Base-by-base conservation (phyloP, 1,140 invertebrate genomes). In the Drosophila murphyi region DNA sequence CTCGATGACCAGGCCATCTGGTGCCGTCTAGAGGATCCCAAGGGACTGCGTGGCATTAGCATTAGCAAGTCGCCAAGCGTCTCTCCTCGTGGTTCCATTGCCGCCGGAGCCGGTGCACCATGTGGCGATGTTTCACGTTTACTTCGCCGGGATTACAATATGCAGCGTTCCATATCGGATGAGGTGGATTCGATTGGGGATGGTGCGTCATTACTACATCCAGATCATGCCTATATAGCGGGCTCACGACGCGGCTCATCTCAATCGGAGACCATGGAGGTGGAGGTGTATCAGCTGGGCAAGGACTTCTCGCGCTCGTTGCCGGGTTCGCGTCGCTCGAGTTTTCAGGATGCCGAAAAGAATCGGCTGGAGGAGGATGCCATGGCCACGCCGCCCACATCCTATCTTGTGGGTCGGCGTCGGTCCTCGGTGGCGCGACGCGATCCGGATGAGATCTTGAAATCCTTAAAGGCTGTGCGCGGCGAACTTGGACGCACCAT, bases 281-380 rank as follows among this genome's bases (percentile, higher is more conserved):
- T 96, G 31, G 96, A 97, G 89, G 96, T 96, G 0, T 97, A 97
- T 89, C 96, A 97, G 92, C 94, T 97, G 12, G 96, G 94, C 57
- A 96, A 96, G 91, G 96, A 97, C 93, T 97, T 97, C 92, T 97
- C 96, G 12, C 94, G 96, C 78, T 97, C 96, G 10, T 93, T 97
- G 78, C 97, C 97, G 1, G 96, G 96, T 5, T 97, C 96, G 28
- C 94, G 97, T 72, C 94, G 96, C 47, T 97, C 96, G 20, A 97
- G 96, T 35, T 97, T 97, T 89, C 96, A 97, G 82, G 94, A 95
- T 76, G 93, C 94, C 85, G 93, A 94, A 68, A 93, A 93, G 62
- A 92, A 93, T 79, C 90, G 90, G 59, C 79, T 86, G 88, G 94
- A 72, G 89, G 95, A 93, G 65, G 91, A 93, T 5, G 85, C 80